phyloP scores from a whole-genome alignment of 1,140 invertebrate species.

The Panulirus ornatus region DNA sequence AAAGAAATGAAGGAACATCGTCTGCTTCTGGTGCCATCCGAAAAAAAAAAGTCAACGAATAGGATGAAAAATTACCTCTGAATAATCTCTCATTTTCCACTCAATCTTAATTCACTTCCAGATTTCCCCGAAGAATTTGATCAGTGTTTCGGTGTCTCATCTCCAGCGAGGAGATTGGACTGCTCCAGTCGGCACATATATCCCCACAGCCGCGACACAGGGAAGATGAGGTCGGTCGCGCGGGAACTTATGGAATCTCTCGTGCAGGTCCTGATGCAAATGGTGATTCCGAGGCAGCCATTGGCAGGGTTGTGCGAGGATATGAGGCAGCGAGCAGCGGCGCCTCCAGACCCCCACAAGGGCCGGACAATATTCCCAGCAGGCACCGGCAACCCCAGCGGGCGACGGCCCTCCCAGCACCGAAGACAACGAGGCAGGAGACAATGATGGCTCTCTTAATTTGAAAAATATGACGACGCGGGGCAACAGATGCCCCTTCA shows the following conservation, averaged over 20 bases:
- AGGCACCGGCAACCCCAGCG: neutral
- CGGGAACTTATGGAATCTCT: neutral
- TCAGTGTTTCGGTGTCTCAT: neutral
- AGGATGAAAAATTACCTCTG: neutral
- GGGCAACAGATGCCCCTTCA: too few relatives aligned
- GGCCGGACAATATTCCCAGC: conserved; percentile 45
- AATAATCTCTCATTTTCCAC: neutral
- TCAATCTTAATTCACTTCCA: neutral
- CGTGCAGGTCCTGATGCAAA: conserved; percentile 45
- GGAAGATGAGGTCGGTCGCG: neutral
- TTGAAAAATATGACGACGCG: conserved; percentile 37
- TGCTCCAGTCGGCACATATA: neutral
- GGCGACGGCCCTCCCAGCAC: neutral
- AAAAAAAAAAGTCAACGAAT: too few relatives aligned
- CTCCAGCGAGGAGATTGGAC: neutral
- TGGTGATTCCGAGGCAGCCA: conserved; percentile 2
- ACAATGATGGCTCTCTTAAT: conserved; percentile 65
- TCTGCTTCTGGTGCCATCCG: too few relatives aligned
- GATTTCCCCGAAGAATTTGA: neutral
- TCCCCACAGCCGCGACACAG: neutral
- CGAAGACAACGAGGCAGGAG: conserved; percentile 32
- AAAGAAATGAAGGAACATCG: too few relatives aligned
- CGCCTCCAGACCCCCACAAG: neutral
- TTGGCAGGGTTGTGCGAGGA: neutral
- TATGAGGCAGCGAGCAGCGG: neutral